Base-by-base conservation (phyloP, 2,113 vertebrate genomes). In the Pomatorhinus ruficollis region DNA sequence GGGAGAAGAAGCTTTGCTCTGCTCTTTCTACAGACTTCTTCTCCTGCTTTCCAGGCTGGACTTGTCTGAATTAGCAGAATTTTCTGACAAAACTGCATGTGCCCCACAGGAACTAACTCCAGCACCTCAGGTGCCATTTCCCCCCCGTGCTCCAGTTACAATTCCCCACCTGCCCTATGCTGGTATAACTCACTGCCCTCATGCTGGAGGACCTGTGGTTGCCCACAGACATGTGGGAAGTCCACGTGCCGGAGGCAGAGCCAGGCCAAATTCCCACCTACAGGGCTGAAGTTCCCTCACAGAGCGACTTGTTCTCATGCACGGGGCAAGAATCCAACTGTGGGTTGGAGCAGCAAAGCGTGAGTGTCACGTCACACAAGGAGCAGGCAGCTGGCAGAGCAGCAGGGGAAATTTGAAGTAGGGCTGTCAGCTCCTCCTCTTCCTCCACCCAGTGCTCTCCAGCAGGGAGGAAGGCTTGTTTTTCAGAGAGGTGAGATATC, bases 391-490 rank as follows among this genome's bases (percentile, higher is more conserved):
- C 87, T 91, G 95, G 92, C 95, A 96, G 63, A 83, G 63, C 84
- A 76, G 81, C 65, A 61, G 54, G 82, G 85, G 84, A 93, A 91
- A 93, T 96, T 50, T 94, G 82, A 64, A 94, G 13, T 30, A 77
- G 54, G 39, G 47, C 71, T 90, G 94, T 87, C 84, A 93, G 68
- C 90, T 96, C 75, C 89, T 96, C 89, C 87, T 96, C 89, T 96
- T 96, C 95, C 89, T 97, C 91, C 89, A 87, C 80, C 27, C 1
- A 2, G 52, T 45, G 74, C 91, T 90, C 2, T 17, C 76, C 56
- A 93, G 92, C 88, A 77, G 11, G 15, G 80, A 95, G 93, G 76
- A 96, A 93, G 92, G 83, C 86, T 95, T 56, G 53, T 95, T 96
- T 96, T 89, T 79, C 84, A 87, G 75, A 80, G 87, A 96, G 87